A percentile compares a stretch with the other conserved stretches of the same genome.
Evolutionary conservation across 2,113 vertebrate species (phyloP).

Genomic region (Myodes glareolus): DNA sequence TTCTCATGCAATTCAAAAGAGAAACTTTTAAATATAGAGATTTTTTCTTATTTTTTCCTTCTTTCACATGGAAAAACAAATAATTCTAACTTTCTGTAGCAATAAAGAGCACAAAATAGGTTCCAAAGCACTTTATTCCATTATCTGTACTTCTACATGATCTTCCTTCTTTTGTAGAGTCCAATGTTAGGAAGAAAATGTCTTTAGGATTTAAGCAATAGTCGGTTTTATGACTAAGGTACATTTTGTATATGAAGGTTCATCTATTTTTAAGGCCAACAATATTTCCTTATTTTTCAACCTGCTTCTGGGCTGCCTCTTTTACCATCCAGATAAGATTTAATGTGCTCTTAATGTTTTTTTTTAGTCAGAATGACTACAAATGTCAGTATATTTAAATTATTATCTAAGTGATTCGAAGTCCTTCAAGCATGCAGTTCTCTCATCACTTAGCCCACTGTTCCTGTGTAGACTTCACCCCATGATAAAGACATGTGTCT

Average conservation of each 20-base stretch:
- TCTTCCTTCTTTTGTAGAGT: neutral
- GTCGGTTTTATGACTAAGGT: neutral
- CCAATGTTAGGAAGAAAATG: neutral
- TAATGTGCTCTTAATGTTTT: neutral
- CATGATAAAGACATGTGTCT: neutral
- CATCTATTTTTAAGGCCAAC: neutral
- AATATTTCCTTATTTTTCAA: neutral
- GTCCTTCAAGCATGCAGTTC: neutral
- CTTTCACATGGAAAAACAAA: neutral
- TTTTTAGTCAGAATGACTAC: constrained; percentile 29
- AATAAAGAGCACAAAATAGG: neutral
- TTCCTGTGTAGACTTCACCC: neutral
- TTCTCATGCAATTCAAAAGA: neutral
- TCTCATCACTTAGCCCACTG: neutral
- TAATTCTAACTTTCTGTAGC: neutral
- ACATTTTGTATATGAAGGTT: neutral
- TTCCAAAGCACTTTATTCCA: neutral
- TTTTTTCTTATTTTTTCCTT: neutral
- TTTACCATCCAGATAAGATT: neutral
- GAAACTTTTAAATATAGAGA: neutral
- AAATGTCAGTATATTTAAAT: neutral
- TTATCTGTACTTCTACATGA: neutral
- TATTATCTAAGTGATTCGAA: constrained; percentile 1
- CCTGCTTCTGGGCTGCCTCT: neutral
- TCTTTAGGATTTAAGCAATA: neutral